phyloP scores from a whole-genome alignment of 1,140 invertebrate species.

The Dendrolimus punctatus region DNA sequence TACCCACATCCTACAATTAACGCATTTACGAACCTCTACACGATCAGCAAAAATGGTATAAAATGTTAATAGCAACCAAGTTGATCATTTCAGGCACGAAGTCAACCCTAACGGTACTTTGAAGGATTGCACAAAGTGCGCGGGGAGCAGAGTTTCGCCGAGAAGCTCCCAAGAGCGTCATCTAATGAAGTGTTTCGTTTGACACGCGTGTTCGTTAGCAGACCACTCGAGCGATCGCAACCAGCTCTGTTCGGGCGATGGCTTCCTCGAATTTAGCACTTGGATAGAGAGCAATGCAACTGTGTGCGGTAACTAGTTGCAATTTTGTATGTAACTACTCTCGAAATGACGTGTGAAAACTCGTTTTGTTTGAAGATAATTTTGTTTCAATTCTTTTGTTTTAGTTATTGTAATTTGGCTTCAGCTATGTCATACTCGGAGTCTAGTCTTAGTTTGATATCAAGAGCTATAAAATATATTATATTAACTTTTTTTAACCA shows the following conservation, averaged over 20 bases:
- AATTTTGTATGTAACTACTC: constrained; percentile 23
- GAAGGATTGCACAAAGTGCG: background rate
- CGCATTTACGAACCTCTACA: too few relatives aligned
- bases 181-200: constrained; percentile 70
- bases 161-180: constrained; percentile 40
- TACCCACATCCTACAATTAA: too few relatives aligned
- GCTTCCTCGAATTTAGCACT: constrained; percentile 67
- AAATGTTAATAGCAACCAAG: too few relatives aligned
- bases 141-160: constrained; percentile 12
- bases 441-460: too few relatives aligned
- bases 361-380: background rate
- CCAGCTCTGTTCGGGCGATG: constrained; percentile 62
- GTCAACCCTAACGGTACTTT: too few relatives aligned
- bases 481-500: too few relatives aligned
- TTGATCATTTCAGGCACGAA: too few relatives aligned
- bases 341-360: background rate
- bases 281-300: constrained; percentile 61
- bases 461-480: too few relatives aligned
- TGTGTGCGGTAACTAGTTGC: constrained; percentile 60
- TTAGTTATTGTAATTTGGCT: too few relatives aligned
- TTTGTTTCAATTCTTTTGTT: background rate
- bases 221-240: constrained; percentile 58
- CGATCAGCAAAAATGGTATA: too few relatives aligned
- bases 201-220: constrained; percentile 69
- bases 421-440: too few relatives aligned